phyloP scores from a whole-genome alignment of 2,113 vertebrate genomes.

The Campylomormyrus numenius region DNA sequence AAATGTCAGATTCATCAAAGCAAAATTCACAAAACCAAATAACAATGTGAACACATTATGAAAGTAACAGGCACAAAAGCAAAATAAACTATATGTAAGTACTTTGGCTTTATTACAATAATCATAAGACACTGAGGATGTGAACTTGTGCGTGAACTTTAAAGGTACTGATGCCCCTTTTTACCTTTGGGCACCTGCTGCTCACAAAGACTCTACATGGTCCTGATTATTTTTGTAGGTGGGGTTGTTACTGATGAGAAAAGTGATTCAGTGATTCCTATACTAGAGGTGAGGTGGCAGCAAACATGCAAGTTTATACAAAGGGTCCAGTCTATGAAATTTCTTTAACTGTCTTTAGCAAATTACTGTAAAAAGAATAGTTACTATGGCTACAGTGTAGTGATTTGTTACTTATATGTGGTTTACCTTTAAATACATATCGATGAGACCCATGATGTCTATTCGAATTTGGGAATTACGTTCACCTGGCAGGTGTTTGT shows the following conservation, averaged over 20 bases:
- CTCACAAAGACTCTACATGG: too few relatives aligned
- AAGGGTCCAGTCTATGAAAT: neutral
- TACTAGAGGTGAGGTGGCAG: neutral
- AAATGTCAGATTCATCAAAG: neutral
- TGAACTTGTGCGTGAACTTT: too few relatives aligned
- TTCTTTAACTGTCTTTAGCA: too few relatives aligned
- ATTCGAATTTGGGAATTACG: fast-evolving
- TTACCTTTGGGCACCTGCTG: too few relatives aligned
- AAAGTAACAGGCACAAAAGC: neutral
- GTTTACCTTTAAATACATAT: too few relatives aligned
- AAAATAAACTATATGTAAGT: neutral
- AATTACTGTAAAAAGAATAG: too few relatives aligned
- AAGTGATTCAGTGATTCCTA: neutral
- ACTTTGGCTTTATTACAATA: neutral
- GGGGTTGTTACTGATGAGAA: neutral
- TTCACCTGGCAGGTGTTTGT: too few relatives aligned
- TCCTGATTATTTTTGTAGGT: neutral
- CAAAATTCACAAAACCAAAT: neutral
- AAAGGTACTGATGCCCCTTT: too few relatives aligned
- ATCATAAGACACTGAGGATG: too few relatives aligned
- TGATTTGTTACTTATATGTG: too few relatives aligned
- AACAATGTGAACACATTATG: neutral
- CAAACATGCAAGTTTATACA: neutral
- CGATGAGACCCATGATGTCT: too few relatives aligned
- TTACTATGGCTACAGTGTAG: too few relatives aligned